Percentiles rank a stretch among this genome's conserved stretches.
Evolutionary conservation across 1,140 invertebrate species (phyloP).

Genomic region (Nomia melanderi): DNA sequence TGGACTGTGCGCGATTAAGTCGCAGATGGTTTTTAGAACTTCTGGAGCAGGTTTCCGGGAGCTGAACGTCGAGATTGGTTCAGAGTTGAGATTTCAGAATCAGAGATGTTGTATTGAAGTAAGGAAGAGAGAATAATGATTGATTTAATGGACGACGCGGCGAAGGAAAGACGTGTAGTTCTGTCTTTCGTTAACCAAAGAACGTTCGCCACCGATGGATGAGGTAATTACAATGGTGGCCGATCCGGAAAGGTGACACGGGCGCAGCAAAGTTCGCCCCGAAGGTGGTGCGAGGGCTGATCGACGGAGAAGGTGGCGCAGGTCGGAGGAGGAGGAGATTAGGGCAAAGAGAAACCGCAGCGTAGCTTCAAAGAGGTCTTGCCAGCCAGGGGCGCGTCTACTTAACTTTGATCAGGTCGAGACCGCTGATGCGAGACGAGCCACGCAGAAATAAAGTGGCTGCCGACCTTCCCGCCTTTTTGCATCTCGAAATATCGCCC

Average conservation of each 20-base stretch:
- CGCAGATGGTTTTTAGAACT: no score
- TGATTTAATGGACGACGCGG: no score
- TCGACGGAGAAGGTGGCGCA: constrained; percentile 42
- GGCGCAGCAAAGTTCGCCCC: constrained; percentile 53
- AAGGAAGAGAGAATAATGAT: no score
- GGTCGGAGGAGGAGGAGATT: constrained; percentile 56
- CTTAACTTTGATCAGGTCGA: constrained; percentile 80
- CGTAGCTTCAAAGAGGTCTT: constrained; percentile 76
- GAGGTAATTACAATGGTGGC: constrained; percentile 72
- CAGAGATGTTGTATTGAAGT: no score
- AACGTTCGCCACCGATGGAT: constrained; percentile 49
- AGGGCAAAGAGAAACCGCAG: constrained; percentile 77
- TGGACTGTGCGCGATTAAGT: no score
- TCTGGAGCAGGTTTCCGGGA: no score
- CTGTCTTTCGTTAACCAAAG: not conserved
- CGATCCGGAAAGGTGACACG: constrained; percentile 55
- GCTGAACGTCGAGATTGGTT: no score
- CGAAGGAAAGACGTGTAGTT: not conserved
- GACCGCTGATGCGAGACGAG: constrained; percentile 77
- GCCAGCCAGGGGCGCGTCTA: constrained; percentile 77
- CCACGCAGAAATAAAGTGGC: constrained; percentile 67
- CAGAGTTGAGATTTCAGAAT: no score
- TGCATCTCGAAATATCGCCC: constrained; percentile 71
- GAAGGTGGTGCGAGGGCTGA: constrained; percentile 52
- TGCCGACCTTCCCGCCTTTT: constrained; percentile 66